Conservation (phyloP, 35 echinoderm and acorn worm species). For the Holothuria glaberrima region DNA sequence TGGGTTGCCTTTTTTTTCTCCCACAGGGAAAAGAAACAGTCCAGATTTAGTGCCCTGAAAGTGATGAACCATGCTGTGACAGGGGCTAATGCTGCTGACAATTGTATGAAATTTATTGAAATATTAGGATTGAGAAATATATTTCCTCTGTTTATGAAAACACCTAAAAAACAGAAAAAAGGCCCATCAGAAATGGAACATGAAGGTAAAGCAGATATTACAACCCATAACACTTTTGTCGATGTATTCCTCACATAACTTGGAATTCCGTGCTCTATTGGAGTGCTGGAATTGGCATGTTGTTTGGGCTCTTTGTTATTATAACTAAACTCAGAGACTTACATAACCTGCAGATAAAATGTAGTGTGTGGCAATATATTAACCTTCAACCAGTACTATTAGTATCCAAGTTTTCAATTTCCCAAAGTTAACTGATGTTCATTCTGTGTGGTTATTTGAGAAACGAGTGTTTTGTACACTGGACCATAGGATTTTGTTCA, state of each 20-base stretch:
- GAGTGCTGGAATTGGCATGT: neutral
- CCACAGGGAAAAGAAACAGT: slow-evolving; percentile 96
- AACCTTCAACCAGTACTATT: too few relatives aligned
- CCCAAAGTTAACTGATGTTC: too few relatives aligned
- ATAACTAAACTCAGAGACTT: too few relatives aligned
- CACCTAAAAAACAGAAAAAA: slow-evolving; percentile 83
- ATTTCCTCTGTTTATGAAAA: slow-evolving; percentile 99
- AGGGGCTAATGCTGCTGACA: slow-evolving; percentile 83
- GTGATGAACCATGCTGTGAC: slow-evolving; percentile 96
- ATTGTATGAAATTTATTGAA: slow-evolving; percentile 98
- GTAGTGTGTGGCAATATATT: too few relatives aligned
- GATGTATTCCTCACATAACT: neutral
- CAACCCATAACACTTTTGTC: neutral
- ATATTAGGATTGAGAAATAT: slow-evolving; percentile 92
- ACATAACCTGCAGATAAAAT: too few relatives aligned
- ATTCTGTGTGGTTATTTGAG: too few relatives aligned
- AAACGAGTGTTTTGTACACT: too few relatives aligned
- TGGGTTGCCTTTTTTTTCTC: neutral
- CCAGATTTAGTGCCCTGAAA: slow-evolving; percentile 90
- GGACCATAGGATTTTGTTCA: too few relatives aligned
- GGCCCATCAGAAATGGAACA: slow-evolving; percentile 81
- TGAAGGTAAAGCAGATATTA: slow-evolving; percentile 71
- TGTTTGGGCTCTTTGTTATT: neutral
- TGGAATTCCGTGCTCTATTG: neutral
- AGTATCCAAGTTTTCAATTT: too few relatives aligned